Evolutionary conservation across 2,797 vertebrate genomes (phyloP), one percentile per base, ranked within the genome.

Genomic region (Iguana delicatissima): DNA sequence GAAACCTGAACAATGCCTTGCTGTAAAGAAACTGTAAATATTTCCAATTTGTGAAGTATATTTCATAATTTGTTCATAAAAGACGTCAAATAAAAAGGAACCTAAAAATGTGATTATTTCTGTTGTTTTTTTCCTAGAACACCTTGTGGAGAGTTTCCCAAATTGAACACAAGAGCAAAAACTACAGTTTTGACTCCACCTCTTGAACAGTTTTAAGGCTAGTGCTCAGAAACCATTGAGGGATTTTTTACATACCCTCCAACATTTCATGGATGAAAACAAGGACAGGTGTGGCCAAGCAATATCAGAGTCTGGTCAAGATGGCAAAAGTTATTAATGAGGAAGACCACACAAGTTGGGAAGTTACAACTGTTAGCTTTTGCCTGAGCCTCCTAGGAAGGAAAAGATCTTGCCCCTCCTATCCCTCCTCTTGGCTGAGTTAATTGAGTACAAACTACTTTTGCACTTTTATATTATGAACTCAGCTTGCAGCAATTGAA

Each of bases 11-110:
- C 93, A 96, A 97, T 96, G 95, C 95, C 95, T 97, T 96, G 95
- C 94, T 97, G 92, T 95, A 96, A 97, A 96, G 94, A 96, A 96
- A 95, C 69, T 97, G 95, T 97, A 97, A 96, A 97, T 97, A 97
- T 90, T 97, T 97, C 92, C 94, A 95, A 94, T 96, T 98, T 97
- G 93, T 97, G 97, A 97, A 95, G 89, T 97, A 94, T 96, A 97
- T 98, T 98, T 98, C 97, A 93, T 97, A 97, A 97, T 95, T 97
- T 97, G 95, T 97, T 97, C 96, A 96, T 97, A 97, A 96, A 96
- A 95, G 92, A 96, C 92, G 91, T 96, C 38, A 94, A 97, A 96
- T 97, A 96, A 96, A 96, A 94, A 89, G 26, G 94, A 94, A 87
- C 80, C 46, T 92, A 92, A 95, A 94, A 9, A 85, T 93, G 89